A percentile compares a stretch with the other conserved stretches of the same genome.
phyloP scores from a whole-genome alignment of 2,113 vertebrate species.

The Brachyistius frenatus region DNA sequence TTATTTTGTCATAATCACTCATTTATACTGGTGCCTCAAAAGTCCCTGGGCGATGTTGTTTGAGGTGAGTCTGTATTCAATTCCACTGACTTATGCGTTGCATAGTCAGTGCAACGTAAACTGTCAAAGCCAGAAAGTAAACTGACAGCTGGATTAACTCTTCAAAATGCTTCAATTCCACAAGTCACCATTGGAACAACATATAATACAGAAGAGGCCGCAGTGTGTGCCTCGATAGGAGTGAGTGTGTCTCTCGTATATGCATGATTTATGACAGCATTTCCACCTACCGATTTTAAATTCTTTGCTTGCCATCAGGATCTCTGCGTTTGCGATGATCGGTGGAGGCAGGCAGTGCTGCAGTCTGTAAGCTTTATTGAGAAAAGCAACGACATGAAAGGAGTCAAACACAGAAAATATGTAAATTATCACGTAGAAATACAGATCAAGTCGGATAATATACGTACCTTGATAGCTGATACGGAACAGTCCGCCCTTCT shows the following conservation, averaged over 20 bases:
- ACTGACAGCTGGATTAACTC: conserved; percentile 50
- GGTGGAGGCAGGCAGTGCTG: conserved; percentile 93
- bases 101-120: conserved; percentile 56
- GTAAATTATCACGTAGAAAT: not conserved
- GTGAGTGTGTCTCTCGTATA: not conserved
- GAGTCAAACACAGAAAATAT: conserved; percentile 25
- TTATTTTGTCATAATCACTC: conserved; percentile 42
- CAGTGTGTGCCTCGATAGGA: not conserved
- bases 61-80: conserved; percentile 54
- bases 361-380: conserved; percentile 91
- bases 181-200: not conserved
- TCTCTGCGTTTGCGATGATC: conserved; percentile 94
- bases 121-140: conserved; percentile 64
- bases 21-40: conserved; percentile 35
- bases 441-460: not conserved
- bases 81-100: conserved; percentile 45
- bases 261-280: conserved; percentile 24
- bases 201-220: conserved; percentile 22
- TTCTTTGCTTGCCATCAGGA: conserved; percentile 94
- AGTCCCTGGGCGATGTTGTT: conserved; percentile 19
- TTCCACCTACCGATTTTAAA: conserved; percentile 92
- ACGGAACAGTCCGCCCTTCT: conserved; percentile 92
- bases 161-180: conserved; percentile 5
- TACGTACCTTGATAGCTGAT: conserved; percentile 90
- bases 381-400: conserved; percentile 37